Percentiles rank a stretch among this genome's conserved stretches.
These are phyloP conservation scores for Salvator merianae DNA, from an alignment of 2,113 vertebrate genomes.

Conservation along the genomic window DNA sequence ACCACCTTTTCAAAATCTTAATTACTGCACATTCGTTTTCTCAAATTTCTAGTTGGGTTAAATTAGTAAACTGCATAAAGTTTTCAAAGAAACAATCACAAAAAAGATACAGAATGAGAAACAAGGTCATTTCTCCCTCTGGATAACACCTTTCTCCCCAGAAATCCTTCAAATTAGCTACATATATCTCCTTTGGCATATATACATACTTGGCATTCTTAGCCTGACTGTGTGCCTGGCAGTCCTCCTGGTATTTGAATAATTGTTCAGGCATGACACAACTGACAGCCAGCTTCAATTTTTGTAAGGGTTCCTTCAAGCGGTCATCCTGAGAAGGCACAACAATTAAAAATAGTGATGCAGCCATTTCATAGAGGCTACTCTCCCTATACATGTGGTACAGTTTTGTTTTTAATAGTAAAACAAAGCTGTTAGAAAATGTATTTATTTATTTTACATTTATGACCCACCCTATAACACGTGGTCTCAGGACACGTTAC, in stretches of 20 bases:
- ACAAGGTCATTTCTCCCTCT: background rate
- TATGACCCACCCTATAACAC: no score
- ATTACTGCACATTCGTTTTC: background rate
- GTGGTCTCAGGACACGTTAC: no score
- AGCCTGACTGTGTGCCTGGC: constrained; percentile 86
- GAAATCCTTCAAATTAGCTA: background rate
- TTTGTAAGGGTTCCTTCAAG: constrained; percentile 89
- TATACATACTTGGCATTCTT: constrained; percentile 90
- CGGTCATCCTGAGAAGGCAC: constrained; percentile 85
- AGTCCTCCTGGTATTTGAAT: constrained; percentile 95
- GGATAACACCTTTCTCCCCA: background rate
- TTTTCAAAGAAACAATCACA: background rate
- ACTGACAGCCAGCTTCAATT: constrained; percentile 94
- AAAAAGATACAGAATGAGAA: background rate
- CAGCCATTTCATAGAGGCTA: background rate
- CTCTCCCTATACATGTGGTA: no score
- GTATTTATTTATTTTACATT: no score
- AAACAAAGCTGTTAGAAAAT: background rate
- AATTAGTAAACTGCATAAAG: background rate
- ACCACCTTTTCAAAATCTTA: background rate
- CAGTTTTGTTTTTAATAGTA: background rate
- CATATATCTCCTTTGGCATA: background rate
- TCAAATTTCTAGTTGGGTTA: background rate
- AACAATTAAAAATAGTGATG: constrained; percentile 19
- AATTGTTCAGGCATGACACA: constrained; percentile 96